Conservation (phyloP, 2,113 vertebrate genomes). For the Pleuronectes platessa region DNA sequence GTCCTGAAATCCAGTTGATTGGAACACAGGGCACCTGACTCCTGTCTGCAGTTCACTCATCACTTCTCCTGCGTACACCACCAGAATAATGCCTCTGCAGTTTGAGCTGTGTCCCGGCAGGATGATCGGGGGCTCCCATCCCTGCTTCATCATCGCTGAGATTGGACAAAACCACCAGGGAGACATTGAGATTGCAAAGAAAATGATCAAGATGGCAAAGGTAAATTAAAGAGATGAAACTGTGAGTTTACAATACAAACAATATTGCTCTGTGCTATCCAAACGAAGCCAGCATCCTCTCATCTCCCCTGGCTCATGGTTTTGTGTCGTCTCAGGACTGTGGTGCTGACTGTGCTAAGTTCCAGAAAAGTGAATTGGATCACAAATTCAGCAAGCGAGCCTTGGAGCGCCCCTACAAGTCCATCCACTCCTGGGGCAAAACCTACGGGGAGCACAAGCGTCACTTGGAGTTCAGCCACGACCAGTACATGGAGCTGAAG, state of each 20-base stretch:
- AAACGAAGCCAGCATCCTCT: neutral
- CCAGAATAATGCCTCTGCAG: slow-evolving; percentile 87
- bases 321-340: slow-evolving; percentile 84
- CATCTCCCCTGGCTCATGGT: neutral
- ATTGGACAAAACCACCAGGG: slow-evolving; percentile 96
- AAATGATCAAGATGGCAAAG: slow-evolving; percentile 92
- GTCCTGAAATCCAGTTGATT: neutral
- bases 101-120: slow-evolving; percentile 90
- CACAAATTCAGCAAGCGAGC: slow-evolving; percentile 92
- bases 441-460: slow-evolving; percentile 96
- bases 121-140: slow-evolving; percentile 85
- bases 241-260: neutral
- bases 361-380: slow-evolving; percentile 96
- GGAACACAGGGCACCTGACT: neutral
- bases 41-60: neutral
- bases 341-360: slow-evolving; percentile 96
- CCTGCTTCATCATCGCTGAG: slow-evolving; percentile 94
- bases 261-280: neutral
- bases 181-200: slow-evolving; percentile 88
- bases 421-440: slow-evolving; percentile 92
- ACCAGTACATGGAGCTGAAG: slow-evolving; percentile 91
- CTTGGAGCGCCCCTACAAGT: slow-evolving; percentile 88
- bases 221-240: slow-evolving; percentile 67
- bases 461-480: slow-evolving; percentile 93
- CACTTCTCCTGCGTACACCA: neutral